Percentiles rank a stretch among this genome's conserved stretches.
Conservation (phyloP, 2,797 vertebrate species). For the Sebastes cheni region DNA sequence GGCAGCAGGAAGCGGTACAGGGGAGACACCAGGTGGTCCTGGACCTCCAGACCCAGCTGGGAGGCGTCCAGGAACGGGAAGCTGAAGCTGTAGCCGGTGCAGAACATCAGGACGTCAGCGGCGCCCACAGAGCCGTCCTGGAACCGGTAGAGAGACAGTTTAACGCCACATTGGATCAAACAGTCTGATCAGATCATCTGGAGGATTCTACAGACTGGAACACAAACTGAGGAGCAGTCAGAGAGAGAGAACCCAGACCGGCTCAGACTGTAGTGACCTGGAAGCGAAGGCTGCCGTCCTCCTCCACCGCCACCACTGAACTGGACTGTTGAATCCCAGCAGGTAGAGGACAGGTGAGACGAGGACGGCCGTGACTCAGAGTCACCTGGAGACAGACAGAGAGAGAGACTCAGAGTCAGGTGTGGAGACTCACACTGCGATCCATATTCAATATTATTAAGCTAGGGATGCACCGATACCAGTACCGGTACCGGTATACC, state of each 20-base stretch:
- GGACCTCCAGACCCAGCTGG: slow-evolving; percentile 67
- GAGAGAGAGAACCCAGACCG: too few species aligned
- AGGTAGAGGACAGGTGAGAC: slow-evolving; percentile 66
- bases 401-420: background rate
- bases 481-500: too few species aligned
- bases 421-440: too few species aligned
- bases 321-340: slow-evolving; percentile 64
- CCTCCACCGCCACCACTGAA: slow-evolving; percentile 51
- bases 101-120: slow-evolving; percentile 81
- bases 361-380: slow-evolving; percentile 75
- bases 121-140: slow-evolving; percentile 64
- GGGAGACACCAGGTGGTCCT: slow-evolving; percentile 67
- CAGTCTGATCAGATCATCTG: too few species aligned
- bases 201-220: too few species aligned
- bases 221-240: too few species aligned
- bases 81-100: slow-evolving; percentile 84
- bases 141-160: slow-evolving; percentile 7
- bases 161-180: too few species aligned
- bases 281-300: slow-evolving; percentile 69
- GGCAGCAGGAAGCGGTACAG: slow-evolving; percentile 81
- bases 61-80: slow-evolving; percentile 75
- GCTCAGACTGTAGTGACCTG: slow-evolving; percentile 38
- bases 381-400: slow-evolving; percentile 65
- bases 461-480: too few species aligned
- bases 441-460: too few species aligned